Evolutionary conservation across 1,140 invertebrate species (phyloP), one percentile per base, ranked within the genome.

Genomic region (Rhizoglyphus robini): DNA sequence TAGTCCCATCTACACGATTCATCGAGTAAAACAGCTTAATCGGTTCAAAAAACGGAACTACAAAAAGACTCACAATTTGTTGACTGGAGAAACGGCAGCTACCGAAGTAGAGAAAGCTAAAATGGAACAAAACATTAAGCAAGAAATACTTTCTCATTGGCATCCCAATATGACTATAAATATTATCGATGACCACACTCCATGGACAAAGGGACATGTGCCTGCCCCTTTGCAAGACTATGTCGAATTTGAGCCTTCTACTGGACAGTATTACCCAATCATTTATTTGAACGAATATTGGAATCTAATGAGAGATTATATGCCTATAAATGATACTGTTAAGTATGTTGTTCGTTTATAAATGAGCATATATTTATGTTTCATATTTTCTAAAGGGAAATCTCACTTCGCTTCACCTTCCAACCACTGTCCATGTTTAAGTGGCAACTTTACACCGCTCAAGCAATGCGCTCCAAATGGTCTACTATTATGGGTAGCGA

Each of bases 121-220:
- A 70, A 65, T 59, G 65, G 65, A 72, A 57, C 57, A 69, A 48
- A 68, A 69, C 27, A 66, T 70, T 36, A 60, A 59, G 25, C 82
- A 84, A 71, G 89, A 95, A 79, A 88, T 97, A 67, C 76, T 98
- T 0, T 96, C 94, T 18, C 94, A 98, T 76, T 99, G 95, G 95
- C 96, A 99, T 83, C 92, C 94, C 1, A 99, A 99, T 81, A 75
- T 99, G 67, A 99, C 96, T 0, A 81, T 99, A 30, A 97, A 96
- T 78, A 74, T 98, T 38, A 84, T 99, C 27, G 87, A 87, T 66
- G 96, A 99, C 78, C 89, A 94, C 75, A 96, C 93, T 0, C 84
- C 85, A 68, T 99, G 95, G 95, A 82, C 87, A 11, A 82, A 83
- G 72, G 92, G 90, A 20, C 67, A 74, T 18, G 84, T 98, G 11